Base-by-base conservation (phyloP, 2,797 vertebrate genomes). In the Percopsis omiscomaycus region DNA sequence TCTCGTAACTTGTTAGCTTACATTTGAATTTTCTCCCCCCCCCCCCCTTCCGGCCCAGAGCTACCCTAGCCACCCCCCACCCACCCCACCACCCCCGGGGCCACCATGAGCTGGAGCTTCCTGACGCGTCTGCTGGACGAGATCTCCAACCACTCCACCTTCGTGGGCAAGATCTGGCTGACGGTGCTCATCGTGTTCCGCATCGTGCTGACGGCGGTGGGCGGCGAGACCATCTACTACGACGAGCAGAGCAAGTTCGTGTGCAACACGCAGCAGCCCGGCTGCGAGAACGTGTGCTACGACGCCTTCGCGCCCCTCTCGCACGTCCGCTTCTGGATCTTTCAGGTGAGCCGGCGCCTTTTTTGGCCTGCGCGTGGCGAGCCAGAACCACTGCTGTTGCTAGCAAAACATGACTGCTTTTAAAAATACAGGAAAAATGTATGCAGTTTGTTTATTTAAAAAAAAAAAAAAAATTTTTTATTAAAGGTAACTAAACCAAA, bases 101-200 rank as follows among this genome's bases (percentile, higher is more conserved):
- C 64, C 83, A 89, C 69, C 89, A 97, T 97, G 95, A 97, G 95
- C 75, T 97, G 95, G 95, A 95, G 93, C 71, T 97, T 97, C 87
- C 82, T 97, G 47, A 97, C 95, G 0, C 93, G 92, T 47, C 90
- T 97, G 73, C 90, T 97, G 73, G 94, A 97, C 66, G 95, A 97
- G 89, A 96, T 96, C 84, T 95, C 95, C 86, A 94, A 95, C 79
- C 95, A 96, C 82, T 95, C 95, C 3, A 96, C 95, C 55, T 96
- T 95, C 0, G 94, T 96, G 74, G 95, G 95, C 53, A 97, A 97
- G 89, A 86, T 96, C 76, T 97, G 95, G 95, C 89, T 96, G 68
- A 95, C 94, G 0, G 81, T 95, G 58, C 92, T 97, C 65, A 94
- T 97, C 8, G 73, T 96, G 53, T 97, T 97, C 87, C 94, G 95